Conservation (phyloP, 2,888 invertebrate species). For the Opisthograptis luteolata region DNA sequence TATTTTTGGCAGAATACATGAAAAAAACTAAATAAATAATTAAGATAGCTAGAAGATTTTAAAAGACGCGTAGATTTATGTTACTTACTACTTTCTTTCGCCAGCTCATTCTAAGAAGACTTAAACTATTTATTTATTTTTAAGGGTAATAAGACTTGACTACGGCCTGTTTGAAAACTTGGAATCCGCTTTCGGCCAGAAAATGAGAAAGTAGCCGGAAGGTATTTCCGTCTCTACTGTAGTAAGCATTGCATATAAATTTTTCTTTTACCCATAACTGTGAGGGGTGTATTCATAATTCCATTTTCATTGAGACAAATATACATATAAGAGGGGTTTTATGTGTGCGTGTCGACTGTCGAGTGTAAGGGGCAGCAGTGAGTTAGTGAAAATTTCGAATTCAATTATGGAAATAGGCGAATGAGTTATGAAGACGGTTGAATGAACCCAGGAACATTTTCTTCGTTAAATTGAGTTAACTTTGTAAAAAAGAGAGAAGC, state of each 20-base stretch:
- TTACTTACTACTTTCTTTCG: no score
- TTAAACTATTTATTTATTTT: no score
- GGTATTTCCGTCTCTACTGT: neutral
- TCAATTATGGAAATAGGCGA: constrained; percentile 45
- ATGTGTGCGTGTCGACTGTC: constrained; percentile 60
- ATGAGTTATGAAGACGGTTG: constrained; percentile 35
- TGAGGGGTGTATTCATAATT: constrained; percentile 71
- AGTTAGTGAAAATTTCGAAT: constrained; percentile 57
- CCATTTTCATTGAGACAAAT: constrained; percentile 82
- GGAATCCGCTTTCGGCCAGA: neutral
- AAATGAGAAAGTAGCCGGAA: constrained; percentile 4
- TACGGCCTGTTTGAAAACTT: no score
- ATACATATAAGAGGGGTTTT: constrained; percentile 71
- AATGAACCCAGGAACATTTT: constrained; percentile 23
- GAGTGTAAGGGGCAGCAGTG: constrained; percentile 56
- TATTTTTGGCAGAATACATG: no score
- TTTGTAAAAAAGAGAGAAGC: no score
- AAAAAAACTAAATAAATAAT: no score
- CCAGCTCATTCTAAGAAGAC: no score
- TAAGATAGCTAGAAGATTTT: no score
- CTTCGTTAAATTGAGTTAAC: constrained; percentile 6
- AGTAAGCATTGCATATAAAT: constrained; percentile 67
- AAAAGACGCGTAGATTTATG: no score
- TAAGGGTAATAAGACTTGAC: no score
- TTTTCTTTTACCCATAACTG: constrained; percentile 59